A percentile compares a stretch with the other conserved stretches of the same genome.
These are phyloP conservation scores for Triplophysa siluroides DNA, from an alignment of 2,113 vertebrate species.

Conservation along the genomic window DNA sequence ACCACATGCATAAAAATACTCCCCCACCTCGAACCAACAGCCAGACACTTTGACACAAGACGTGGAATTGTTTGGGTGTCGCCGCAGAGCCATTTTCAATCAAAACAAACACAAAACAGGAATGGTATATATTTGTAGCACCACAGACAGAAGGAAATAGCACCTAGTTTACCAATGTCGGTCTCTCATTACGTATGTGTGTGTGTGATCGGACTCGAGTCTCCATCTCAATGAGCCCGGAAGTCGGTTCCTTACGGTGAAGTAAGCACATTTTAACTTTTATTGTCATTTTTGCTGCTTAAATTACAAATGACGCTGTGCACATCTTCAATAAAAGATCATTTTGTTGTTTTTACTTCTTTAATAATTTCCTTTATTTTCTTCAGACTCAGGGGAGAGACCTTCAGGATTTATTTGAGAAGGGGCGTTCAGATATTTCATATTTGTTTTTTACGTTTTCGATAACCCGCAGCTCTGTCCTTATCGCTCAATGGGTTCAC, in stretches of 20 bases:
- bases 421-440: neutral
- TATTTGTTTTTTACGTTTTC: constrained; percentile 24
- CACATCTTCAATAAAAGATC: constrained; percentile 68
- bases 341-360: constrained; percentile 43
- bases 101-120: constrained; percentile 63
- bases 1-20: constrained; percentile 61
- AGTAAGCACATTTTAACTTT: constrained; percentile 64
- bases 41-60: constrained; percentile 49
- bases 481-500: constrained; percentile 72
- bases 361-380: constrained; percentile 40
- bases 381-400: constrained; percentile 6
- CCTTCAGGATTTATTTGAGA: constrained; percentile 21
- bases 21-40: constrained; percentile 36
- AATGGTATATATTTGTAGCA: constrained; percentile 76
- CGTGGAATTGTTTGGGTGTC: constrained; percentile 61
- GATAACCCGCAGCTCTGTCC: constrained; percentile 61
- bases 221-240: neutral
- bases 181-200: constrained; percentile 63
- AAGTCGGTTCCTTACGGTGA: neutral
- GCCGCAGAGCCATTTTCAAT: constrained; percentile 67
- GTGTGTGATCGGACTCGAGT: neutral
- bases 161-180: constrained; percentile 77
- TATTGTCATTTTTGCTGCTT: constrained; percentile 68
- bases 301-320: constrained; percentile 72
- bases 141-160: constrained; percentile 84